These are phyloP conservation scores for Ammospiza nelsoni DNA, from an alignment of 2,113 vertebrate genomes.

Conservation along the genomic window DNA sequence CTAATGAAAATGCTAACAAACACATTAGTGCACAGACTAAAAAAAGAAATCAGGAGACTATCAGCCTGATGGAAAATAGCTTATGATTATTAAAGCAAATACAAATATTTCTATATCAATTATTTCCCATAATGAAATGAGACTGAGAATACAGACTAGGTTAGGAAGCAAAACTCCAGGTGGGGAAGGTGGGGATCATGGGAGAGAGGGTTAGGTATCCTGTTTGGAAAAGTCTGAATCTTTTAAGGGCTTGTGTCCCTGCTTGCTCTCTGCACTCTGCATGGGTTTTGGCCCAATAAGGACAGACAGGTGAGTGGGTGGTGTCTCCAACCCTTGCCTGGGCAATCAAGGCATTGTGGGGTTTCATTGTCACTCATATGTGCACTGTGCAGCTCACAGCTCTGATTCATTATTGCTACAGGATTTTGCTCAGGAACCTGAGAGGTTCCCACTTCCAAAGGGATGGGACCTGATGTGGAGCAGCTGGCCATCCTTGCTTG, in stretches of 20 bases:
- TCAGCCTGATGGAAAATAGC: neutral
- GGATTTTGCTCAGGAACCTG: neutral
- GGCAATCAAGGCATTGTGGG: neutral
- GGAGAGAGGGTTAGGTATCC: neutral
- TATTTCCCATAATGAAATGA: neutral
- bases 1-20: neutral
- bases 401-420: neutral
- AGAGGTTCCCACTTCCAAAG: neutral
- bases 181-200: neutral
- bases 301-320: neutral
- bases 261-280: rapidly evolving
- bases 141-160: neutral
- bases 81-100: neutral
- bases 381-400: neutral
- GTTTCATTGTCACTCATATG: neutral
- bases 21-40: neutral
- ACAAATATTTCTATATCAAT: neutral
- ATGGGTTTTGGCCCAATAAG: neutral
- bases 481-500: neutral
- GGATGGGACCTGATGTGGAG: neutral
- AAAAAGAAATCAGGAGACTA: neutral
- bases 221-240: neutral
- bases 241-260: neutral
- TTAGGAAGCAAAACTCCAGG: neutral
- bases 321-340: neutral